Conservation (phyloP, 2,888 invertebrate species). For the Lingula anatina region DNA sequence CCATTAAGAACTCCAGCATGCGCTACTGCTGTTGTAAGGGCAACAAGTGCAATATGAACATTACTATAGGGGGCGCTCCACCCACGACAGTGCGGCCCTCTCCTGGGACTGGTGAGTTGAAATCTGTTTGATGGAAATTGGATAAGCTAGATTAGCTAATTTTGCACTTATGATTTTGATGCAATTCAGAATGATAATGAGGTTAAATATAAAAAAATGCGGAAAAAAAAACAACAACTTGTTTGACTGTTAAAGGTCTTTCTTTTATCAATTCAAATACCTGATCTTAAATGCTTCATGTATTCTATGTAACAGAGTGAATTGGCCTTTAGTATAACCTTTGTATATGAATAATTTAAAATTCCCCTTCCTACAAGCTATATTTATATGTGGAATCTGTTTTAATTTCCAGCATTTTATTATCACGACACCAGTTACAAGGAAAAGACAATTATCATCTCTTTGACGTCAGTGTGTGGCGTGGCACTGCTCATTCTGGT, state of each 20-base stretch:
- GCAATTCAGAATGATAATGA: too few relatives aligned
- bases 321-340: neutral
- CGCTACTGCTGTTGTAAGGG: constrained; percentile 79
- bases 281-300: neutral
- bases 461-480: constrained; percentile 36
- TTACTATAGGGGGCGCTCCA: constrained; percentile 52
- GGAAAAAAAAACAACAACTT: too few relatives aligned
- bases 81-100: constrained; percentile 13
- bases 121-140: neutral
- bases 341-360: neutral
- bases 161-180: too few relatives aligned
- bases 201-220: too few relatives aligned
- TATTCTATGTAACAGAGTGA: neutral
- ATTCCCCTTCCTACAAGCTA: neutral
- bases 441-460: constrained; percentile 39
- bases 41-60: constrained; percentile 72
- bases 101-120: constrained; percentile 14
- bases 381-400: too few relatives aligned
- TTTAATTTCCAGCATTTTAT: constrained; percentile 18
- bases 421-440: constrained; percentile 26
- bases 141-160: too few relatives aligned
- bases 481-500: constrained; percentile 37
- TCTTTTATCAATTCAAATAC: neutral
- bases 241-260: neutral
- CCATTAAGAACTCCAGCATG: constrained; percentile 15